Conservation (phyloP, 2,888 invertebrate species). For the Slavum lentiscoides region DNA sequence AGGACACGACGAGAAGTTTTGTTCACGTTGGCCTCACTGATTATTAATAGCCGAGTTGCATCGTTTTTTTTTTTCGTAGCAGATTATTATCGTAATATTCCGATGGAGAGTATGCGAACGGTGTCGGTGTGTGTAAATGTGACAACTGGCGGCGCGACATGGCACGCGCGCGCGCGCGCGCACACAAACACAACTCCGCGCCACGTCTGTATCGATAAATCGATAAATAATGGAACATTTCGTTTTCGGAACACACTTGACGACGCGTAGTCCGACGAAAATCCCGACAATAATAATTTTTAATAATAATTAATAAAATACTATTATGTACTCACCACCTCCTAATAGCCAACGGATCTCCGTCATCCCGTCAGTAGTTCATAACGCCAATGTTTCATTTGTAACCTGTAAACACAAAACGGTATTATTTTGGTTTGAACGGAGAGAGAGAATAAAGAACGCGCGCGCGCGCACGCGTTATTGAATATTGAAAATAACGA, state of each 20-base stretch:
- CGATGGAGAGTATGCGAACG: neutral
- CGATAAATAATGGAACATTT: neutral
- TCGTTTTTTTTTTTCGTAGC: neutral
- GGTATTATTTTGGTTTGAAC: neutral
- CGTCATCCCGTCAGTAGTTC: conserved; percentile 68
- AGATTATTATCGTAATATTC: conserved; percentile 13
- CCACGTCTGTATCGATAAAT: neutral
- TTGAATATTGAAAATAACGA: neutral
- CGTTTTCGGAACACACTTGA: neutral
- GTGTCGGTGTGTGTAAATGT: neutral
- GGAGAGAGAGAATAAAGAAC: neutral
- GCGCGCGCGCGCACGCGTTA: neutral
- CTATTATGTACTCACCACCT: conserved; percentile 68
- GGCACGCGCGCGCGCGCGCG: too few relatives aligned
- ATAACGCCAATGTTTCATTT: conserved; percentile 53
- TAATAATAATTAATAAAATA: neutral
- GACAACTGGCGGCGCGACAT: neutral
- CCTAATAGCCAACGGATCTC: conserved; percentile 80
- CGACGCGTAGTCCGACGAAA: neutral
- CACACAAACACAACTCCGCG: neutral
- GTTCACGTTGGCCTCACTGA: conserved; percentile 52
- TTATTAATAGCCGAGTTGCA: conserved; percentile 42
- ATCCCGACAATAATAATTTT: neutral
- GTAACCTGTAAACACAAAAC: conserved; percentile 34
- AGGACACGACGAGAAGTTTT: conserved; percentile 23